These are phyloP conservation scores for Chlorops oryzae DNA, from an alignment of 1,140 invertebrate species.

Conservation along the genomic window DNA sequence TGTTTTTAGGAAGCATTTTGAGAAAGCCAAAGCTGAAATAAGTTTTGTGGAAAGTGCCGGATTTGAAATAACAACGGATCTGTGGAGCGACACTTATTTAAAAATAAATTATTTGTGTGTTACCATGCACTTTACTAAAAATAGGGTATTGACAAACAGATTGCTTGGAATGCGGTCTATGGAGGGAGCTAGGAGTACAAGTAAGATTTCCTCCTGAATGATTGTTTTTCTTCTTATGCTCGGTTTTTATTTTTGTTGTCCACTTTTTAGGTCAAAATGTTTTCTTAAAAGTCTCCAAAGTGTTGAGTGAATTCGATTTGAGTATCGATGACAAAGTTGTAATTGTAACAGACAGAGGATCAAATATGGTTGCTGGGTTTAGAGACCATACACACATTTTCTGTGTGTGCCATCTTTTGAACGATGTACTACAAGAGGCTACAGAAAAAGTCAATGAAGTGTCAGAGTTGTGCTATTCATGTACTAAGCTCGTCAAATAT, in stretches of 20 bases:
- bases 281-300: not conserved
- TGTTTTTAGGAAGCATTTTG: conserved; percentile 1
- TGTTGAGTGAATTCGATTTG: no score
- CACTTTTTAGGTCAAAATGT: not conserved
- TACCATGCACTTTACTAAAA: not conserved
- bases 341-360: not conserved
- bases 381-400: not conserved
- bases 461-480: not conserved
- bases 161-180: not conserved
- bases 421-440: conserved; percentile 2
- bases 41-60: not conserved
- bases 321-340: not conserved
- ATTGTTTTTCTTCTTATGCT: not conserved
- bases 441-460: not conserved
- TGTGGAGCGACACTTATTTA: not conserved
- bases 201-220: not conserved
- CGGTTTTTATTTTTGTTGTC: not conserved
- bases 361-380: conserved; percentile 3
- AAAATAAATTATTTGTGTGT: not conserved
- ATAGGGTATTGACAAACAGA: not conserved
- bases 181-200: not conserved
- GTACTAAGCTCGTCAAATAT: conserved; percentile 1
- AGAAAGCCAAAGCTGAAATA: conserved; percentile 4
- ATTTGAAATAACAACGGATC: not conserved
- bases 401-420: no score